Evolutionary conservation across 2,113 vertebrate genomes (phyloP), one percentile per base, ranked within the genome.

Genomic region (Tachysurus fulvidraco): DNA sequence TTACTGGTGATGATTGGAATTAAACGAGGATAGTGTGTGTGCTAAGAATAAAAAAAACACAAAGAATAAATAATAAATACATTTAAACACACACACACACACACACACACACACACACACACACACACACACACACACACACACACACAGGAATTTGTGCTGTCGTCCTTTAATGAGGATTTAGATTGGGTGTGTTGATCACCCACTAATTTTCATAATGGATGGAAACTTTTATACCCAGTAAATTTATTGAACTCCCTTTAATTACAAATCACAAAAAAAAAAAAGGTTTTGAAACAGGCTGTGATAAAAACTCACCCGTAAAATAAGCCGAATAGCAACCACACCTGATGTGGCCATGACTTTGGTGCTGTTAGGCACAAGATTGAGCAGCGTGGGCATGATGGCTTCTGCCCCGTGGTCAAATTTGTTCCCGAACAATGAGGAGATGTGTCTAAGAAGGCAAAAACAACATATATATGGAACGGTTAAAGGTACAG

Each of bases 1-100:
- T 99, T 99, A 93, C 98, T 99, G 90, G 98, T 98, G 93, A 99
- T 99, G 92, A 99, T 98, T 86, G 98, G 98, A 93, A 99, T 99
- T 91, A 99, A 95, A 78, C 98, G 95, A 41, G 97, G 97, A 92
- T 97, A 97, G 93, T 99, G 98, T 11, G 98, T 99, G 85, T 97
- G 96, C 98, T 99, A 92, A n/a, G 36, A 25, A 80, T 82, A 59
- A 90, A 8, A 93, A 36, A 88, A 28, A 76, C 23, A 89, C 50
- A 67, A 44, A 25, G 2, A 52, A 41, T n/a, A n/a, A n/a, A n/a
- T n/a, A n/a, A n/a, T n/a, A n/a, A n/a, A n/a, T 57, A 36, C 6
- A 54, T 55, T 17, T 2, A 50, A 16, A 21, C n/a, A 25, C 25
- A 12, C 4, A 44, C 36, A 2, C 36, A 2, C 36, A 36, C 36